A percentile compares a stretch with the other conserved stretches of the same genome.
Evolutionary conservation across 2,888 invertebrate species (phyloP).

Genomic region (Carcina quercana): DNA sequence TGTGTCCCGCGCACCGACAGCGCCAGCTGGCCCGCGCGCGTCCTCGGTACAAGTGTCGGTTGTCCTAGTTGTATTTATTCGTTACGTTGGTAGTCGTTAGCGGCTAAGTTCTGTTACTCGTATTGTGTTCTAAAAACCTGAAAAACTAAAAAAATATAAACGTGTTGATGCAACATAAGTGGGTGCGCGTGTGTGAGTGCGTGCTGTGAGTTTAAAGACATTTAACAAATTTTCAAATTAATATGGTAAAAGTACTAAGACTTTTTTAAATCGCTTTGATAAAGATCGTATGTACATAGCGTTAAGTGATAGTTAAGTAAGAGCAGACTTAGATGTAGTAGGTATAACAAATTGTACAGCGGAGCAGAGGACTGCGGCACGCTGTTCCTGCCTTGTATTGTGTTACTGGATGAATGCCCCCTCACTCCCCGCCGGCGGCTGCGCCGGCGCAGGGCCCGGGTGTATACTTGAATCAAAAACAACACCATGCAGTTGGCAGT

Average conservation of each 20-base stretch:
- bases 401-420: slow-evolving; percentile 46
- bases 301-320: slow-evolving; percentile 57
- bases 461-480: too few species aligned
- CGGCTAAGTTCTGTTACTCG: slow-evolving; percentile 57
- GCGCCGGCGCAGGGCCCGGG: too few species aligned
- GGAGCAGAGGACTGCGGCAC: slow-evolving; percentile 11
- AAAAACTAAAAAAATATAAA: slow-evolving; percentile 29
- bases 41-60: slow-evolving; percentile 46
- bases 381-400: too few species aligned
- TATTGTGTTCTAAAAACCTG: slow-evolving; percentile 53
- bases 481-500: too few species aligned
- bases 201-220: slow-evolving; percentile 66
- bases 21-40: slow-evolving; percentile 19
- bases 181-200: slow-evolving; percentile 71
- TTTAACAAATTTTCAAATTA: slow-evolving; percentile 74
- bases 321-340: slow-evolving; percentile 70
- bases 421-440: not conserved
- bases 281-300: slow-evolving; percentile 69
- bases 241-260: slow-evolving; percentile 70
- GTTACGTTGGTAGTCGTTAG: slow-evolving; percentile 56
- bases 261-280: slow-evolving; percentile 69
- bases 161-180: slow-evolving; percentile 27
- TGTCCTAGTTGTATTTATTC: slow-evolving; percentile 57
- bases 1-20: too few species aligned
- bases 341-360: slow-evolving; percentile 70